phyloP scores from a whole-genome alignment of 2,797 vertebrate species.

The Hapalemur alaotrensis region DNA sequence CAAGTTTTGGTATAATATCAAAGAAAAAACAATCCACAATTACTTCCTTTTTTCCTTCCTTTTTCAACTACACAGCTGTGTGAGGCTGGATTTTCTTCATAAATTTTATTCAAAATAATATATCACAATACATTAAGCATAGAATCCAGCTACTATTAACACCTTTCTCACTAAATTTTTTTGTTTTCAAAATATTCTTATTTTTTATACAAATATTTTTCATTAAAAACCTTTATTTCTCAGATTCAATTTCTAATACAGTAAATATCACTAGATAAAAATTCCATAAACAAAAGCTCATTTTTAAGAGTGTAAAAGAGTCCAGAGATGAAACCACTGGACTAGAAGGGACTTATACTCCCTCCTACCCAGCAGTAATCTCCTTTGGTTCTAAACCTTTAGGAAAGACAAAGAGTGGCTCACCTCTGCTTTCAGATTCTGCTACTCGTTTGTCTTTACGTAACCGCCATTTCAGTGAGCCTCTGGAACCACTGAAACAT shows the following conservation, averaged over 20 bases:
- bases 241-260: not conserved
- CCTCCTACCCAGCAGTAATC: not conserved
- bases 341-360: not conserved
- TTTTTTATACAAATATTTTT: not conserved
- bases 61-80: not conserved
- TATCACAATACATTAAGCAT: not conserved
- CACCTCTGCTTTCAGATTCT: not conserved
- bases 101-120: slow-evolving; percentile 11
- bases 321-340: not conserved
- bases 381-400: not conserved
- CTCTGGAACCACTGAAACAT: not conserved
- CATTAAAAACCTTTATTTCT: not conserved
- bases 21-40: not conserved
- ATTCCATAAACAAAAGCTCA: not conserved
- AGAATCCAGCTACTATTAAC: not conserved
- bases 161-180: not conserved
- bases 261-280: not conserved
- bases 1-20: not conserved
- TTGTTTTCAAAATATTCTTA: not conserved
- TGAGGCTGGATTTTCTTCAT: not conserved
- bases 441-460: not conserved
- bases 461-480: not conserved
- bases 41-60: not conserved
- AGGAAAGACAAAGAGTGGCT: not conserved
- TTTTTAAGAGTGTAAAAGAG: not conserved